Base-by-base conservation (phyloP, 2,113 vertebrate species). In the Vombatus ursinus region DNA sequence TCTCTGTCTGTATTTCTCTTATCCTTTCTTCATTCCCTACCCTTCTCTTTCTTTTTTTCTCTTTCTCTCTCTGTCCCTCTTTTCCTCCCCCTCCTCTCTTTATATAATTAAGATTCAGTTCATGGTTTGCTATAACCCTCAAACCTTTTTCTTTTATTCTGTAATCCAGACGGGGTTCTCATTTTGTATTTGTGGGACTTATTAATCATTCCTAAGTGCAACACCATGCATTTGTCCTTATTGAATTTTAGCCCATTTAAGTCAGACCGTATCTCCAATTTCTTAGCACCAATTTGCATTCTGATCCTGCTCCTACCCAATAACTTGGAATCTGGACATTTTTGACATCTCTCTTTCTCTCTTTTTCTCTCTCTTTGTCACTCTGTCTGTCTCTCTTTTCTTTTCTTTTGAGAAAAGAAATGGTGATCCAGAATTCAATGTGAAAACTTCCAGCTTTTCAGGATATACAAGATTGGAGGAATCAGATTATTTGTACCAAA, bases 241-340 rank as follows among this genome's bases (percentile, higher is more conserved):
- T 2, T 96, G 48, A 94, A 95, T 94, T 61, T 52, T 0, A 77
- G 91, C 31, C 50, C 22, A 91, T 92, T 96, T 93, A 95, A 91
- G 94, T 96, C 48, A 95, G n/a, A 94, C 77, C 93, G 4, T 61
- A 92, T 93, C 52, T 97, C 48, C 6, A 57, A 31, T 49, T 89
- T 97, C 93, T 61, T n/a, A 94, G 16, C 0, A 47, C 84, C 37
- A 53, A 24, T 95, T 90, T 96, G 24, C 94, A 96, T 94, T 96
- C 23, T 96, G n/a, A 84, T 84, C 6, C n/a, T 44, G 7, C 68
- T 84, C 19, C n/a, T 92, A 48, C 31, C 44, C 54, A 53, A 84
- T 84, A 92, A 92, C 51, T 92, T 96, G 26, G 9, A 52, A 51
- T 96, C n/a, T 92, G 54, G 57, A 68, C 3, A 93, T 94, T 95